phyloP scores from a whole-genome alignment of 1,140 invertebrate species.

The Muscidifurax raptorellus region DNA sequence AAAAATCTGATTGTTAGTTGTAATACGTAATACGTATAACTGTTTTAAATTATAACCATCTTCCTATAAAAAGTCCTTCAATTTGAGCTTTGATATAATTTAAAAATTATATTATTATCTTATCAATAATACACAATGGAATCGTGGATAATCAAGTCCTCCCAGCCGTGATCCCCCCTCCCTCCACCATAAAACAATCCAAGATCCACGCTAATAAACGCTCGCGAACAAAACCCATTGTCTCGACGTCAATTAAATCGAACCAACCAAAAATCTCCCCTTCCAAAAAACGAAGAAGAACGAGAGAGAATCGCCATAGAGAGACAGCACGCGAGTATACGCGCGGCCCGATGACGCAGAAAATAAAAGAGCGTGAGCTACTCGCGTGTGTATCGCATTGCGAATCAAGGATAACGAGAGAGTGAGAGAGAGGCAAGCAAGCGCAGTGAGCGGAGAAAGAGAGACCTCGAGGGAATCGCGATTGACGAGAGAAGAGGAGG shows the following conservation, averaged over 20 bases:
- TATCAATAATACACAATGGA: too few species aligned
- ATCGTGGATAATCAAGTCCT: too few species aligned
- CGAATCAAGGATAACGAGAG: conserved; percentile 65
- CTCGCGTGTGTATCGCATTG: conserved; percentile 60
- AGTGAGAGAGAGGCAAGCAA: neutral
- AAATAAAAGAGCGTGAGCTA: neutral
- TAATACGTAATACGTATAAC: too few species aligned
- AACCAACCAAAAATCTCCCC: neutral
- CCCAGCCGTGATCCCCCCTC: too few species aligned
- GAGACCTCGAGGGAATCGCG: conserved; percentile 10
- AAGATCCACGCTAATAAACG: neutral
- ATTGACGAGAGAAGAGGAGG: conserved; percentile 12
- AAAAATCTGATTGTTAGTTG: too few species aligned
- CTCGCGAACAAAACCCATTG: conserved; percentile 6
- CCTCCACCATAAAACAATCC: neutral
- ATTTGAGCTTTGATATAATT: too few species aligned
- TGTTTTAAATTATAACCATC: too few species aligned
- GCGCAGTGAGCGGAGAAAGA: neutral
- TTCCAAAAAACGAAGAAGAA: neutral
- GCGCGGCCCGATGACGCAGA: conserved; percentile 2
- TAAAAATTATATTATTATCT: too few species aligned
- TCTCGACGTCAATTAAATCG: neutral
- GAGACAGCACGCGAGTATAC: neutral
- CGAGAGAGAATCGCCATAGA: neutral
- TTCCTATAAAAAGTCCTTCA: too few species aligned